These are phyloP conservation scores for Buceros bicornis DNA, from an alignment of 2,797 vertebrate species.

Conservation along the genomic window DNA sequence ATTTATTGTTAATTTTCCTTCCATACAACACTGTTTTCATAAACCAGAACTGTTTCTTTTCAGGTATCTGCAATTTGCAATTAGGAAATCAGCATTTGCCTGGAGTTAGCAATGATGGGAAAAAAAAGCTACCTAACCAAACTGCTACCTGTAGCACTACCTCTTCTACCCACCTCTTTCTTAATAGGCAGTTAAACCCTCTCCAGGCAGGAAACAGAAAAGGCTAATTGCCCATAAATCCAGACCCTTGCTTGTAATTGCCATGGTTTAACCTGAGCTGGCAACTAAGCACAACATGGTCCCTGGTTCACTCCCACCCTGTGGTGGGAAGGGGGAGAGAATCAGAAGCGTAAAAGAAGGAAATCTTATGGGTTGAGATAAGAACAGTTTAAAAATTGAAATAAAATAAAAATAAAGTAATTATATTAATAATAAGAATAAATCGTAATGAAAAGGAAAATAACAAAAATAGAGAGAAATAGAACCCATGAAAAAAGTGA, in stretches of 20 bases:
- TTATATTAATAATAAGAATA: not conserved
- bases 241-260: not conserved
- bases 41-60: not conserved
- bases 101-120: not conserved
- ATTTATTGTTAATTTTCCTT: not conserved
- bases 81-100: not conserved
- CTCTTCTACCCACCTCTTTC: not conserved
- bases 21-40: not conserved
- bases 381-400: not conserved
- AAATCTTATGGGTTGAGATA: not conserved
- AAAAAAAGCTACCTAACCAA: not conserved
- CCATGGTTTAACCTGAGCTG: not conserved
- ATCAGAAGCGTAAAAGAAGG: not conserved
- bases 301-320: not conserved
- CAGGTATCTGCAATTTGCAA: not conserved
- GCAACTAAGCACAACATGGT: not conserved
- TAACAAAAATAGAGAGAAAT: not conserved
- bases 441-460: not conserved
- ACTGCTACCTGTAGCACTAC: not conserved
- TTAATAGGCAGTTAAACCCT: not conserved
- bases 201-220: not conserved
- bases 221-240: not conserved
- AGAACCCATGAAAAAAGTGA: not conserved
- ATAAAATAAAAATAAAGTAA: not conserved
- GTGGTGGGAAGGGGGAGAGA: not conserved